Evolutionary conservation across 1,140 invertebrate genomes (phyloP), one percentile per base, ranked within the genome.

Genomic region (Sarcophaga bullata): DNA sequence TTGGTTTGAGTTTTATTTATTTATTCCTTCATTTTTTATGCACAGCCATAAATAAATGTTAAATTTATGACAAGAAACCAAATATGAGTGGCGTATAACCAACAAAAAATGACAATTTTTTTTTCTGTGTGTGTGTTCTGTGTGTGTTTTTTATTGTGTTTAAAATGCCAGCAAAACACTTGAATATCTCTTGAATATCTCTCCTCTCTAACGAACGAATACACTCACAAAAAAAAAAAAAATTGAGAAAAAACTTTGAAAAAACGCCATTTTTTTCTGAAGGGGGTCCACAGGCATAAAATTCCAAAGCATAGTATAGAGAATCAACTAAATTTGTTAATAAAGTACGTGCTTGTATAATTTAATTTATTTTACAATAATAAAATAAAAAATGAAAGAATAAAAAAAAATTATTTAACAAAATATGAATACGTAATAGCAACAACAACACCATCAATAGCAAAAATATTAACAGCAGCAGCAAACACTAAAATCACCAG

Each of bases 301-400:
- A 25, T 19, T 19, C 0, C 7, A 25, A 68, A 68, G 9, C 9
- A 7, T 19, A n/a, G n/a, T n/a, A n/a, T n/a, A 68, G n/a, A 19
- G 3, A 68, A 9, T 19, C 15, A 9, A 25, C 62, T 68, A 68
- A 68, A 68, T 68, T 68, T 68, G 62, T 68, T 68, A 68, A 68
- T 19, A 68, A 68, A 68, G 62, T 68, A 68, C 62, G 62, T 68
- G 62, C 62, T 68, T 68, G 58, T 68, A 68, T 68, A 68, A 58
- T 7, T 37, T 68, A 68, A 68, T 58, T 58, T 58, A 11, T 58
- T 6, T 58, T 13, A 13, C 52, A 58, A 58, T 13, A 11, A 58
- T 15, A 58, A 58, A 58, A 58, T 37, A n/a, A n/a, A n/a, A n/a
- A n/a, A n/a, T n/a, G n/a, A n/a, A n/a, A n/a, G n/a, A n/a, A n/a